Percentiles rank a stretch among this genome's conserved stretches.
Evolutionary conservation across 2,888 invertebrate species (phyloP).

Genomic region (Phrixothrix hirtus): DNA sequence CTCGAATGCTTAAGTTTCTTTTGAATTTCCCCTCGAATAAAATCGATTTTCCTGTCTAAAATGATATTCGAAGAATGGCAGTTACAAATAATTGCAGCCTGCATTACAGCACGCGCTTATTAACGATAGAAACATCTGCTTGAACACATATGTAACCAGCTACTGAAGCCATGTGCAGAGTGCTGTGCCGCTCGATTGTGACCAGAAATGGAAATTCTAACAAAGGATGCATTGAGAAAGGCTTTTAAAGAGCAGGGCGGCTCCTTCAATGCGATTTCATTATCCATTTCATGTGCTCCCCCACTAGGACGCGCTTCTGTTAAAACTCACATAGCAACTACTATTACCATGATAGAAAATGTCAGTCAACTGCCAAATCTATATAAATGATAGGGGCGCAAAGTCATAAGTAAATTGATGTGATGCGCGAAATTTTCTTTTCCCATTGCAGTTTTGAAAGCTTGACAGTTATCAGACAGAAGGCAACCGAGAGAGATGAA

Average conservation of each 20-base stretch:
- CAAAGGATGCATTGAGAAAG: slow-evolving; percentile 24
- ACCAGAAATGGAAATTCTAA: slow-evolving; percentile 13
- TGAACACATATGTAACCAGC: background rate
- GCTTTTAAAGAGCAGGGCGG: slow-evolving; percentile 7
- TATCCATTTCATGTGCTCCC: background rate
- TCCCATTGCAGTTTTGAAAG: no score
- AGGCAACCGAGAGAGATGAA: background rate
- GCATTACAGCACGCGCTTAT: background rate
- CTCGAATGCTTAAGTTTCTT: no score
- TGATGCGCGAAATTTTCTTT: no score
- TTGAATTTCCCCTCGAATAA: no score
- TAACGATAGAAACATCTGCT: background rate
- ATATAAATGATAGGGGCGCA: slow-evolving; percentile 2
- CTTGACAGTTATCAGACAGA: no score
- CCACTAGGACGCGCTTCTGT: background rate
- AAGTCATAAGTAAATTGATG: background rate
- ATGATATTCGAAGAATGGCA: no score
- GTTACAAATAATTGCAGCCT: background rate
- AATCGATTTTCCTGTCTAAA: no score
- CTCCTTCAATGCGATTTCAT: background rate
- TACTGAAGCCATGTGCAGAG: slow-evolving; percentile 13
- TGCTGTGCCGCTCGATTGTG: slow-evolving; percentile 18
- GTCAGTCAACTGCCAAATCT: slow-evolving; percentile 7
- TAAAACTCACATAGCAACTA: slow-evolving; percentile 7
- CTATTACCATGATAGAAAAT: slow-evolving; percentile 9